phyloP scores from a whole-genome alignment of 2,888 invertebrate genomes.

The Agrypnus murinus region DNA sequence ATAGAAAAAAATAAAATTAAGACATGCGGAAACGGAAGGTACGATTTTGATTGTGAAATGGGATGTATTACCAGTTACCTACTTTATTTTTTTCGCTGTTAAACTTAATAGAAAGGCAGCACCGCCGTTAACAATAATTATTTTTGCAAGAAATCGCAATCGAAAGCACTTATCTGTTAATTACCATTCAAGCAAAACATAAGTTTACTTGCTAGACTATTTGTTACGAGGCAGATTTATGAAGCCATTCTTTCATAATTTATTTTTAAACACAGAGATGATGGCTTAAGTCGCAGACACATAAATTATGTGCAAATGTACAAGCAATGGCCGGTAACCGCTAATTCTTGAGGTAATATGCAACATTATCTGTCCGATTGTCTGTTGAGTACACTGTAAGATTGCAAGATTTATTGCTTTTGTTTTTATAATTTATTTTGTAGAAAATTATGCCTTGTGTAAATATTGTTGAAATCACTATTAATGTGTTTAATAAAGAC shows the following conservation, averaged over 20 bases:
- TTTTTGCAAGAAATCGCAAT: constrained; percentile 11
- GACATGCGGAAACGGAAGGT: no score
- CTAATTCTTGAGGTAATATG: constrained; percentile 61
- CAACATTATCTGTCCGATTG: constrained; percentile 56
- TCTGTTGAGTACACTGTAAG: constrained; percentile 51
- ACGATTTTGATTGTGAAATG: no score
- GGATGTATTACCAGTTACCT: no score
- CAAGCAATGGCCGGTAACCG: constrained; percentile 53
- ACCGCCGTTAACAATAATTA: no score
- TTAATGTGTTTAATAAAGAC: constrained; percentile 33
- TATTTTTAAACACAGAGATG: constrained; percentile 64
- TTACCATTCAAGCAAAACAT: constrained; percentile 23
- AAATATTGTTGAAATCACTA: constrained; percentile 25
- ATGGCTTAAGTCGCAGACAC: constrained; percentile 62
- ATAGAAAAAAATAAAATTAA: no score
- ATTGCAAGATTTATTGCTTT: constrained; percentile 54
- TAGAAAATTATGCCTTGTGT: constrained; percentile 20
- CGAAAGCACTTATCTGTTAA: constrained; percentile 6
- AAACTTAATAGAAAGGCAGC: no score
- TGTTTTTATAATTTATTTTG: constrained; percentile 41
- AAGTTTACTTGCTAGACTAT: constrained; percentile 32
- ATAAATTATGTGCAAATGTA: constrained; percentile 63
- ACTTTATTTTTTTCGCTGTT: no score
- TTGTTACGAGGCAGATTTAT: constrained; percentile 60
- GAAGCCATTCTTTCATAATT: constrained; percentile 64